Conservation (phyloP, 2,113 vertebrate genomes). For the Corythornis madagascariensis region DNA sequence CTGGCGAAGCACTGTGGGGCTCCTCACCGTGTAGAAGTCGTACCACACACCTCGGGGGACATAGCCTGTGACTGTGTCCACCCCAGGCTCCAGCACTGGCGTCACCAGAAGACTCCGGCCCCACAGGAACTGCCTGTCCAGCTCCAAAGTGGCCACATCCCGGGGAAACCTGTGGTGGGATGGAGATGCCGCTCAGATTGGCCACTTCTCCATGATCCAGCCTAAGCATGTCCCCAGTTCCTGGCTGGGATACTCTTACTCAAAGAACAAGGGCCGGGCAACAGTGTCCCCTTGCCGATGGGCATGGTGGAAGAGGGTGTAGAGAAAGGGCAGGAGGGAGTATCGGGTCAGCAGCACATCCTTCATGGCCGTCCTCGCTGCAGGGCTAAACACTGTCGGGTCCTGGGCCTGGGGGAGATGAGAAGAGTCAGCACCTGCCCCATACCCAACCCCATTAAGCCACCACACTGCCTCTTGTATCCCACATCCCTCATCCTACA, state of each 20-base stretch:
- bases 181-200: accelerated
- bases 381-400: constrained; percentile 78
- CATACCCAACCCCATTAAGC: neutral
- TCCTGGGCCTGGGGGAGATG: constrained; percentile 80
- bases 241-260: constrained; percentile 66
- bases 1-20: accelerated
- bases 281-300: constrained; percentile 83
- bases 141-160: constrained; percentile 75
- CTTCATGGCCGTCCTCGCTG: constrained; percentile 80
- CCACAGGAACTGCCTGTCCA: constrained; percentile 89
- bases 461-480: neutral
- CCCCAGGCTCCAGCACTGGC: constrained; percentile 80
- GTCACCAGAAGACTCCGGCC: constrained; percentile 85
- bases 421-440: neutral
- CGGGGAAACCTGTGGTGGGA: constrained; percentile 74
- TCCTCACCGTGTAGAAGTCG: constrained; percentile 84
- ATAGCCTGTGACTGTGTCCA: constrained; percentile 78
- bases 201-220: accelerated
- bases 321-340: constrained; percentile 86
- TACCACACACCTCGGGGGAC: constrained; percentile 86
- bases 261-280: constrained; percentile 83
- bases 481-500: accelerated
- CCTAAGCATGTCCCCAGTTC: neutral
- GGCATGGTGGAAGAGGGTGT: constrained; percentile 88
- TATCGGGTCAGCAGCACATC: constrained; percentile 84